A percentile compares a stretch with the other conserved stretches of the same genome.
These are phyloP conservation scores for Furcula furcula DNA, from an alignment of 2,888 invertebrate species.

Conservation along the genomic window DNA sequence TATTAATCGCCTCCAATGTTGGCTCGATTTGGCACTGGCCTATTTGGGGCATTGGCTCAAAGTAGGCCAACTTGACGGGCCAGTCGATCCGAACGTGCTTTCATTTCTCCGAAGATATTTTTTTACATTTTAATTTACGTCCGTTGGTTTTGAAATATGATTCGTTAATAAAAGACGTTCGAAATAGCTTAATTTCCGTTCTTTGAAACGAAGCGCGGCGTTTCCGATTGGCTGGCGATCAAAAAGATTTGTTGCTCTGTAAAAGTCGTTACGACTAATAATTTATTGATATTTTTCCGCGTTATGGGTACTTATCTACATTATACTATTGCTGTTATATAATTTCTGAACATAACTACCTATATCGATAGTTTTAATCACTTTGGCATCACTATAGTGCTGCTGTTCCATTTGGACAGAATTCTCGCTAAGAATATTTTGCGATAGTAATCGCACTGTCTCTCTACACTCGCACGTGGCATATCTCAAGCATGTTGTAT, in stretches of 20 bases:
- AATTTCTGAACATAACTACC: no score
- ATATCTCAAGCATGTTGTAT: no score
- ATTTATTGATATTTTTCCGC: conserved; percentile 5
- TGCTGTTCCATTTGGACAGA: not conserved
- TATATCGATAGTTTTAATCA: not conserved
- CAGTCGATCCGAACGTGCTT: conserved; percentile 20
- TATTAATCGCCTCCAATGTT: conserved; percentile 29
- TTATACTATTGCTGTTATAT: no score
- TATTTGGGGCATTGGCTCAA: conserved; percentile 27
- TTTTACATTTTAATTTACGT: conserved; percentile 11
- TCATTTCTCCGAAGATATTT: conserved; percentile 24
- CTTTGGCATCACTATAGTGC: not conserved
- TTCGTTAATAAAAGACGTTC: conserved; percentile 3
- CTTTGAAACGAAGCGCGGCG: conserved; percentile 3
- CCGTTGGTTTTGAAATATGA: conserved; percentile 3
- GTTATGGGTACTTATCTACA: no score
- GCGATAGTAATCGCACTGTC: no score
- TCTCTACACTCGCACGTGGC: no score
- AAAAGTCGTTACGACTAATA: conserved; percentile 13
- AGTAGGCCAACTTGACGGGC: conserved; percentile 31
- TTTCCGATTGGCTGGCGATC: conserved; percentile 11
- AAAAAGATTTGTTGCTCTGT: conserved; percentile 4
- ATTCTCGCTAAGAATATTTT: not conserved
- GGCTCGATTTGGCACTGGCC: conserved; percentile 29
- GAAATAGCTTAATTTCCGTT: conserved; percentile 7